phyloP scores from a whole-genome alignment of 2,888 invertebrate species.

The Agrenia bidenticulata region DNA sequence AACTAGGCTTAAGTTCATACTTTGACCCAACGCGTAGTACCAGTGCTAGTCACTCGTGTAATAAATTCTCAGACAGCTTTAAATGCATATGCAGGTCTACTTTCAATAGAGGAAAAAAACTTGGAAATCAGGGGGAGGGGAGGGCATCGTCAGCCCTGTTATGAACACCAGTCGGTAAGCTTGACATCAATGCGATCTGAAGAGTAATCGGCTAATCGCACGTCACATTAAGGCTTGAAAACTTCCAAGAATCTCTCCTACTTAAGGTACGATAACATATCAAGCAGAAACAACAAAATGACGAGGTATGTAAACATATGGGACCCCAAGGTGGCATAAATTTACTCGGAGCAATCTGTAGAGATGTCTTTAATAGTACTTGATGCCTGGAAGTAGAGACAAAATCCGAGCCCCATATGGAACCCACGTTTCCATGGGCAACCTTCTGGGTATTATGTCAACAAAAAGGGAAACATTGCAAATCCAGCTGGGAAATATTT shows the following conservation, averaged over 20 bases:
- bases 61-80: not conserved
- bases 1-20: too few species aligned
- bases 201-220: conserved; percentile 3
- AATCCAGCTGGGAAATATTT: too few species aligned
- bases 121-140: not conserved
- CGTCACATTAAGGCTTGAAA: conserved; percentile 1
- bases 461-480: too few species aligned
- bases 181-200: not conserved
- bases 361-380: too few species aligned
- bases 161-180: not conserved
- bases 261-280: conserved; percentile 11
- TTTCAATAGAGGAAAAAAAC: conserved; percentile 1
- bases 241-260: not conserved
- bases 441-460: too few species aligned
- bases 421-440: too few species aligned
- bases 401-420: too few species aligned
- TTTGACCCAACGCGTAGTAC: too few species aligned
- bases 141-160: too few species aligned
- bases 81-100: not conserved
- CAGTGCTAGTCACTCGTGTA: too few species aligned
- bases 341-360: not conserved
- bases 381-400: too few species aligned
- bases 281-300: conserved; percentile 4
- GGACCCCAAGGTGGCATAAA: conserved; percentile 13
- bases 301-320: conserved; percentile 14